Percentiles rank a stretch among this genome's conserved stretches.
phyloP scores from a whole-genome alignment of 2,113 vertebrate genomes.

The Larimichthys crocea region DNA sequence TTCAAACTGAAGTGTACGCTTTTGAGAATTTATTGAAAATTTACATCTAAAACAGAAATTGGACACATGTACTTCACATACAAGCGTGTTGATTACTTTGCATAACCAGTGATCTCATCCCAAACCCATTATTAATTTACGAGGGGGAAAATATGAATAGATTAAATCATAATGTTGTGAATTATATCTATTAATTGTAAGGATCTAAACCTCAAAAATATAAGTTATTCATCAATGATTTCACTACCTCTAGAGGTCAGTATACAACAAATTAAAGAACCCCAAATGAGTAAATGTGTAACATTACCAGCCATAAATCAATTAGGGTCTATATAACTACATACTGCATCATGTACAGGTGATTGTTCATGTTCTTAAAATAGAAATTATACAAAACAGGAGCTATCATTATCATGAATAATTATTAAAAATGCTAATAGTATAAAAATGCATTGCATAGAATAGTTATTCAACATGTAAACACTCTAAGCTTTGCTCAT shows the following conservation, averaged over 20 bases:
- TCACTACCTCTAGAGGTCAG: conserved; percentile 62
- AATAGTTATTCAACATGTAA: conserved; percentile 36
- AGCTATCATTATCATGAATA: conserved; percentile 18
- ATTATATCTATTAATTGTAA: conserved; percentile 7
- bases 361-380: conserved; percentile 28
- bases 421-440: conserved; percentile 18
- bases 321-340: background rate
- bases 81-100: conserved; percentile 9
- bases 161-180: conserved; percentile 4
- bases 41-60: conserved; percentile 25
- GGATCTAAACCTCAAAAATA: background rate
- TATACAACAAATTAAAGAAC: conserved; percentile 34
- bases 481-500: conserved; percentile 27
- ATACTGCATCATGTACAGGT: conserved; percentile 11
- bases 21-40: conserved; percentile 56
- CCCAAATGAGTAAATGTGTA: background rate
- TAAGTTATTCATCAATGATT: background rate
- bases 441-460: conserved; percentile 46
- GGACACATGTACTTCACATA: background rate
- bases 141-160: background rate
- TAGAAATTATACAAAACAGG: conserved; percentile 14
- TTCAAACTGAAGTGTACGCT: conserved; percentile 11
- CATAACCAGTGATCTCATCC: conserved; percentile 18
- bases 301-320: conserved; percentile 1
- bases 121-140: background rate